Evolutionary conservation across 2,797 vertebrate species (phyloP), one percentile per base, ranked within the genome.

Genomic region (Oreortyx pictus): DNA sequence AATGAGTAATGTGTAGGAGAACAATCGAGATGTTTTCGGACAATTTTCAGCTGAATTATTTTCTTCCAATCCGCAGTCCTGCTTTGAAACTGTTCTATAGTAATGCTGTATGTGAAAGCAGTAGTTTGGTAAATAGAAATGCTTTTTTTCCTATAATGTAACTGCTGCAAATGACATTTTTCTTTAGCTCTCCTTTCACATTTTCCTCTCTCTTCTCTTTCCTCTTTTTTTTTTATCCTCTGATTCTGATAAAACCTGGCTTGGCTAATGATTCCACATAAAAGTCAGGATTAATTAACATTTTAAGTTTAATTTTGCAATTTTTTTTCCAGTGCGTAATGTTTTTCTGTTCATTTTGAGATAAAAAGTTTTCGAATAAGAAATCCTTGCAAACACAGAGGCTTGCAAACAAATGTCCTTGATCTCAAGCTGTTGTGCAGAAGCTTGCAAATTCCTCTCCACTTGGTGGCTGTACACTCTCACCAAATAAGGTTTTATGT

Each of bases 241-340:
- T 82, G 22, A 39, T 61, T 86, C n/a, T 76, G 15, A 31, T 80
- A n/a, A 81, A 61, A 61, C 20, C 9, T 80, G 33, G 3, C 27
- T 64, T 84, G 16, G 11, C 64, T 46, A 82, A 64, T 57, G 14
- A 52, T 65, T 74, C 27, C 8, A 3, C 66, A 14, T 70, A 59
- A 87, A 75, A 68, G 37, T 59, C 11, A 2, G 18, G 25, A 62
- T 72, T 73, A 4, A 0, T 49, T 67, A 14, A 4, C 3, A 23
- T 59, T 84, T 50, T 8, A 75, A 57, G 20, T 37, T 83, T 31
- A 70, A 50, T 78, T 90, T 61, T 46, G n/a, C 25, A 71, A 15
- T 0, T 0, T 35, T n/a, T 88, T 62, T 64, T 25, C 49, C 25
- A 31, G 3, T 46, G 27, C 44, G 39, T 47, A 47, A 20, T 23